Evolutionary conservation across 2,888 invertebrate genomes (phyloP), one percentile per base, ranked within the genome.

Genomic region (Ectobius pallidus): DNA sequence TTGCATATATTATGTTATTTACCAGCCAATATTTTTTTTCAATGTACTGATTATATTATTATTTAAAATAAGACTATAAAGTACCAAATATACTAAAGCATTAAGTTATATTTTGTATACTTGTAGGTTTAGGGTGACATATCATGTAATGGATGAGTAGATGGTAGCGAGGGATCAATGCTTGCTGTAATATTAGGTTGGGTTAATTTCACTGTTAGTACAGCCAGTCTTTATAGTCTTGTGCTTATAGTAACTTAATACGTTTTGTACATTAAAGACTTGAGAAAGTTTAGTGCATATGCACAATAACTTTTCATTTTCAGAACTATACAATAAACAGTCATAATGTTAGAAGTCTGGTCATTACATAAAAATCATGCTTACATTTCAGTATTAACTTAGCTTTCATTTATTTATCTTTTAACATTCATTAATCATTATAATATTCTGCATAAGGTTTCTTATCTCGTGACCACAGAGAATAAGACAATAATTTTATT

Each of bases 31-130:
- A 27, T 22, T 18, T 49, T 58, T 30, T 55, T 72, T 72, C 20
- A 58, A 25, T 58, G 55, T 58, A 42, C 42, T 52, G 63, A 65
- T 71, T n/a, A 67, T 63, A 68, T 30, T 68, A 68, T 72, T 63
- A 65, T 52, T 62, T 73, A 58, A 71, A 30, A 69, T 73, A 74
- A 72, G 74, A 74, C 74, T 74, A 74, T 70, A 74, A 72, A 70
- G 72, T 70, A 72, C 74, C 74, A 74, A 74, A 74, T 74, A 69
- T 74, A 69, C 44, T 69, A 34, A 70, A 65, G 63, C 42, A 46
- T 61, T 71, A 72, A 72, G 69, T 74, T 74, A 74, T 74, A 74
- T 72, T 74, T 74, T 74, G 68, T 72, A 72, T 68, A 72, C 71
- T n/a, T 39, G 71, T 71, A 71, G 52, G 65, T 69, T 62, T 70